Conservation (phyloP, 1,140 invertebrate species). For the Pygmarrhopalites habei region DNA sequence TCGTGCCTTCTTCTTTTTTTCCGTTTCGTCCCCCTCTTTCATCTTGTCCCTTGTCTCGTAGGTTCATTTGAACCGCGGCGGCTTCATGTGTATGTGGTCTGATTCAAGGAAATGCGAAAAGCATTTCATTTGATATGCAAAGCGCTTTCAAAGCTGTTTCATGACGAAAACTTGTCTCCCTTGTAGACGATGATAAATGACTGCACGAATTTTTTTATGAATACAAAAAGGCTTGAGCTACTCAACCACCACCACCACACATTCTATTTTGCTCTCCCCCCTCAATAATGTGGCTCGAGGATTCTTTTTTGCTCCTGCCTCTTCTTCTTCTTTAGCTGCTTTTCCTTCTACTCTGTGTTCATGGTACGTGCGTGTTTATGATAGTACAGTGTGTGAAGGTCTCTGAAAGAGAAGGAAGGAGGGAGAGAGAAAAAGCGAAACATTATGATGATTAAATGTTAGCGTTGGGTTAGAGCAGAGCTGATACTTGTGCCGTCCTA, state of each 20-base stretch:
- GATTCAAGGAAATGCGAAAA: not conserved
- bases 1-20: too few species aligned
- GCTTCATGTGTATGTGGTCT: too few species aligned
- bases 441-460: conserved; percentile 11
- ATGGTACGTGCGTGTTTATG: not conserved
- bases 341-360: not conserved
- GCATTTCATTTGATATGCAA: conserved; percentile 8
- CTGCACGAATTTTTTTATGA: conserved; percentile 20
- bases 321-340: too few species aligned
- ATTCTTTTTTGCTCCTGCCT: not conserved
- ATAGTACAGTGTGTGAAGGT: not conserved
- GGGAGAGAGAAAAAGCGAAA: not conserved
- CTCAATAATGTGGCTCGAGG: not conserved
- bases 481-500: not conserved
- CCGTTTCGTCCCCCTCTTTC: too few species aligned
- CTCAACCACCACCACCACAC: not conserved
- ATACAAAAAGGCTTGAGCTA: conserved; percentile 15
- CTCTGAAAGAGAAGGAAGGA: not conserved
- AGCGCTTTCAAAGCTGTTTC: conserved; percentile 9
- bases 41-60: too few species aligned
- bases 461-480: not conserved
- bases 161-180: conserved; percentile 17
- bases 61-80: too few species aligned
- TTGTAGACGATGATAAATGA: conserved; percentile 33
- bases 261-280: not conserved